These are phyloP conservation scores for Watsonalla binaria DNA, from an alignment of 2,888 invertebrate species.

Conservation along the genomic window DNA sequence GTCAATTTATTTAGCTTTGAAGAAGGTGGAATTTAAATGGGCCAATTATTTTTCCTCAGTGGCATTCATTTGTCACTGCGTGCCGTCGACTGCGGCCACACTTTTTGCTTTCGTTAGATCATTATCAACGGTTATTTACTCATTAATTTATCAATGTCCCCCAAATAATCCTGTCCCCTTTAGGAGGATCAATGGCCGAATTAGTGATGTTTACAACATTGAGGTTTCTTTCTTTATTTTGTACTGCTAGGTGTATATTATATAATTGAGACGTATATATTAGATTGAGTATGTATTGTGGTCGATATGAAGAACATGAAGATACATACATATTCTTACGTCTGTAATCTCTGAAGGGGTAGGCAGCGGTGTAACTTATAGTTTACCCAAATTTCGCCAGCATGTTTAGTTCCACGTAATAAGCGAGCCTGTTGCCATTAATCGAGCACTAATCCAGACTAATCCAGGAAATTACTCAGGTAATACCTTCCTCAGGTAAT, in stretches of 20 bases:
- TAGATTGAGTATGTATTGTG: too few relatives aligned
- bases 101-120: conserved; percentile 50
- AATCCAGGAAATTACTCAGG: too few relatives aligned
- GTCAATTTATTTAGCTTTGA: conserved; percentile 58
- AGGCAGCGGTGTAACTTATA: too few relatives aligned
- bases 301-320: too few relatives aligned
- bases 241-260: background rate
- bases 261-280: too few relatives aligned
- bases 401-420: too few relatives aligned
- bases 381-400: too few relatives aligned
- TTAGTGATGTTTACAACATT: conserved; percentile 25
- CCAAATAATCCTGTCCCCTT: conserved; percentile 54
- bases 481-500: too few relatives aligned
- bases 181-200: conserved; percentile 29
- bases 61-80: conserved; percentile 55
- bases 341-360: too few relatives aligned
- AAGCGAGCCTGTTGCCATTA: too few relatives aligned
- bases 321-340: too few relatives aligned
- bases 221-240: conserved; percentile 4
- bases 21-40: conserved; percentile 53
- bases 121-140: conserved; percentile 69
- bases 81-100: conserved; percentile 30
- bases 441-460: too few relatives aligned
- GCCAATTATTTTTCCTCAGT: conserved; percentile 53
- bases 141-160: conserved; percentile 70